phyloP scores from a whole-genome alignment of 2,113 vertebrate genomes.

The Pterophyllum scalare region DNA sequence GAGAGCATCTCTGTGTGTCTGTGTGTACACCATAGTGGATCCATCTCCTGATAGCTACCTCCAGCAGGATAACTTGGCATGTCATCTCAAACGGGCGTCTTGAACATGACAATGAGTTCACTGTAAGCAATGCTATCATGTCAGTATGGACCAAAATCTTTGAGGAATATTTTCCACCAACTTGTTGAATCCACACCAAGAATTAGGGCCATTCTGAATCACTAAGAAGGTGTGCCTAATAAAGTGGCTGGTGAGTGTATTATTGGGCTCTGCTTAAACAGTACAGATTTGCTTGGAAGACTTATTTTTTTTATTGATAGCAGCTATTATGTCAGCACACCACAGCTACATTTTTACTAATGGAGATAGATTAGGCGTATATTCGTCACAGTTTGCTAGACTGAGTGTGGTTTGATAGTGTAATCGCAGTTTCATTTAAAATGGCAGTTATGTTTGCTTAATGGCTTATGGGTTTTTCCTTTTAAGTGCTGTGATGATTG shows the following conservation, averaged over 20 bases:
- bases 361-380: not conserved
- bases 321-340: not conserved
- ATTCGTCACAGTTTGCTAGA: not conserved
- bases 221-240: not conserved
- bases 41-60: too few species aligned
- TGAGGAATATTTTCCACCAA: too few species aligned
- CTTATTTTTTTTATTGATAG: not conserved
- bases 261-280: not conserved
- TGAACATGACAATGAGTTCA: too few species aligned
- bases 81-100: too few species aligned
- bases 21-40: too few species aligned
- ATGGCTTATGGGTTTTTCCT: not conserved
- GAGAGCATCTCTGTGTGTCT: too few species aligned
- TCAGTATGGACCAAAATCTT: too few species aligned
- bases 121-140: too few species aligned
- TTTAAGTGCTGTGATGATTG: not conserved
- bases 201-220: not conserved
- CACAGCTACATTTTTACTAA: not conserved
- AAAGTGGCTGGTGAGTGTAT: not conserved
- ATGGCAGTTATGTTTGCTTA: not conserved
- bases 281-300: not conserved
- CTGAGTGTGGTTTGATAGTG: not conserved
- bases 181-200: not conserved
- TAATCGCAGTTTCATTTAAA: conserved; percentile 10
- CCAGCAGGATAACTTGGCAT: too few species aligned